A percentile compares a stretch with the other conserved stretches of the same genome.
These are phyloP conservation scores for Cotesia glomerata DNA, from an alignment of 1,140 invertebrate species.

Conservation along the genomic window DNA sequence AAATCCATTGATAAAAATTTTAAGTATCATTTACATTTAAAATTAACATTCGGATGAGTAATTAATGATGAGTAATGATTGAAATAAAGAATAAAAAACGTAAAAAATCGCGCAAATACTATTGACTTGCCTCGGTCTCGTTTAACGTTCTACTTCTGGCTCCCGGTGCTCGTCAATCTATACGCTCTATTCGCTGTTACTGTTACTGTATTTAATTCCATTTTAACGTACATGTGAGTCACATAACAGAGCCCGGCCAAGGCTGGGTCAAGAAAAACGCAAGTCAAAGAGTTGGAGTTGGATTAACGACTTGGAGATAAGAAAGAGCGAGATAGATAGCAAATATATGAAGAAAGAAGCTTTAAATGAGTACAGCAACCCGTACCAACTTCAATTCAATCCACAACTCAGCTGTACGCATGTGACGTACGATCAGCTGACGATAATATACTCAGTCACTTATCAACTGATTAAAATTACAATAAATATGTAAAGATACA, in stretches of 20 bases:
- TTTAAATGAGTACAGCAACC: slow-evolving; percentile 25
- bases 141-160: slow-evolving; percentile 28
- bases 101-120: background rate
- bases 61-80: background rate
- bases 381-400: background rate
- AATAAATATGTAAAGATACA: no score
- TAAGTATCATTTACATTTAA: background rate
- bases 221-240: background rate
- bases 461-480: no score
- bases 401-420: no score
- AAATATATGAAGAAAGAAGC: background rate
- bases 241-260: slow-evolving; percentile 21
- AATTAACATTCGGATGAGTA: background rate
- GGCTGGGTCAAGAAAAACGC: slow-evolving; percentile 13
- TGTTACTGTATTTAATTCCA: no score
- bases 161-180: background rate
- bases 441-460: background rate
- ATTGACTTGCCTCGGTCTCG: slow-evolving; percentile 27
- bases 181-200: no score
- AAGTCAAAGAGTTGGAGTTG: background rate
- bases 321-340: slow-evolving; percentile 16
- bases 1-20: no score
- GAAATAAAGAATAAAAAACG: background rate
- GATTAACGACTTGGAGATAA: background rate
- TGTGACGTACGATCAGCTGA: background rate